A percentile compares a stretch with the other conserved stretches of the same genome.
Evolutionary conservation across 2,113 vertebrate species (phyloP).

Genomic region (Pelobates fuscus): DNA sequence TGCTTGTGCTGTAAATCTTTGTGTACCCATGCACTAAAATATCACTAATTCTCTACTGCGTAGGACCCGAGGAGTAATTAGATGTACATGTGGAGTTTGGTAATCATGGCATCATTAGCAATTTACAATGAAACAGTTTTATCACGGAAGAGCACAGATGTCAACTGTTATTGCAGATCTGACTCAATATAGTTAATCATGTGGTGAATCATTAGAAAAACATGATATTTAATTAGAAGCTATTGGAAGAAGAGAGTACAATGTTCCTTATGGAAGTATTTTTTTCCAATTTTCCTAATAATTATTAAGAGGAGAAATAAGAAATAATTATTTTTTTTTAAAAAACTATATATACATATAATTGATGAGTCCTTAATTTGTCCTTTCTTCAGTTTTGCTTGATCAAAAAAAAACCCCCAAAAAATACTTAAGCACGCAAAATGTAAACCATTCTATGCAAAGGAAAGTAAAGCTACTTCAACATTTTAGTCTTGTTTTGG

Average conservation of each 20-base stretch:
- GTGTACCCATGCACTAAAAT: not conserved
- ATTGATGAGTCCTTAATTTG: too few relatives aligned
- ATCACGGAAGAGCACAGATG: not conserved
- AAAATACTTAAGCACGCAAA: too few relatives aligned
- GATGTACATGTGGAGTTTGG: not conserved
- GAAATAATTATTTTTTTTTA: too few relatives aligned
- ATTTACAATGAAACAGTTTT: not conserved
- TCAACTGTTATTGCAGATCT: not conserved
- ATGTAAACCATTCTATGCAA: too few relatives aligned
- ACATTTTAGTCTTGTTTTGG: too few relatives aligned
- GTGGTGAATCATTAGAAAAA: not conserved
- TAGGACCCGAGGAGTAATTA: not conserved
- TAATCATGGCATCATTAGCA: not conserved
- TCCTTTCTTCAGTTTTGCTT: too few relatives aligned
- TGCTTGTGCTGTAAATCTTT: not conserved
- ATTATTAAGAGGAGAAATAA: too few relatives aligned
- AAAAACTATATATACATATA: too few relatives aligned
- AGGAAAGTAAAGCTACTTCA: too few relatives aligned
- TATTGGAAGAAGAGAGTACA: not conserved
- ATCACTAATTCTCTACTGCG: not conserved
- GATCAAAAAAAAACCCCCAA: too few relatives aligned
- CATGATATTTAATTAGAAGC: not conserved
- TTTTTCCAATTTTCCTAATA: too few relatives aligned
- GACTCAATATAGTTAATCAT: not conserved
- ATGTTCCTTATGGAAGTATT: too few relatives aligned